These are phyloP conservation scores for mouse (Mus musculus) DNA, from an alignment of 2,113 vertebrate genomes.

Conservation along the genomic window GRCm39 chr2:161149001-161149500, in stretches of 20 bases:
- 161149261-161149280: neutral
- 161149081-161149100: neutral
- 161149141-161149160: neutral
- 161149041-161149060: neutral
- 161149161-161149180: neutral
- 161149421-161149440: neutral
- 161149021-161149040: neutral
- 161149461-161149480: too few relatives aligned
- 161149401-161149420: neutral
- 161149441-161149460: too few relatives aligned
- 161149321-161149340: neutral
- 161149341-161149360: neutral
- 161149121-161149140: neutral
- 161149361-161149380: neutral
- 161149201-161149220: neutral
- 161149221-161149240: neutral
- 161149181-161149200: neutral
- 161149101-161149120: neutral
- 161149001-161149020: neutral
- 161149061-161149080: neutral
- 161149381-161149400: neutral
- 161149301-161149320: neutral
- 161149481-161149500: too few relatives aligned
- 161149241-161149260: neutral
- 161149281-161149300: neutral